phyloP scores from a whole-genome alignment of 2,113 vertebrate species.

The Thomomys bottae region DNA sequence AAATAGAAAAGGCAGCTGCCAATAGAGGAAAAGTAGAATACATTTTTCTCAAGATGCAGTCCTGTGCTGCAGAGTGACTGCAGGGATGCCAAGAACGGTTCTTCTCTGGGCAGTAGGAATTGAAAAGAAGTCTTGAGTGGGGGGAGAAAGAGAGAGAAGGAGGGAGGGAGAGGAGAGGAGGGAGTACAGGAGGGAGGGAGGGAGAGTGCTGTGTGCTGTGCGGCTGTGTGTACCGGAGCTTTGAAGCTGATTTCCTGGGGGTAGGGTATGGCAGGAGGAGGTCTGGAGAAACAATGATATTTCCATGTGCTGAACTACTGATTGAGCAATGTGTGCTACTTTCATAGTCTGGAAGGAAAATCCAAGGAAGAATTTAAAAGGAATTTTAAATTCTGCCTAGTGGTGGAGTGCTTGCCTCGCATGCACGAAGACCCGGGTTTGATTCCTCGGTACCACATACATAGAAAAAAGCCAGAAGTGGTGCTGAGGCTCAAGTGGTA shows the following conservation, averaged over 20 bases:
- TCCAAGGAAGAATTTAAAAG: neutral
- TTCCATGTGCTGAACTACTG: neutral
- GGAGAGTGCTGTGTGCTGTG: neutral
- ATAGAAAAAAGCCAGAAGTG: no score
- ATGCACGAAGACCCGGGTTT: no score
- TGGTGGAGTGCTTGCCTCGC: no score
- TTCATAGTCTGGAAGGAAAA: neutral
- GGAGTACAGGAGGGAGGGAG: no score
- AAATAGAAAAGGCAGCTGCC: rapidly evolving
- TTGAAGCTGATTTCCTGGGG: rapidly evolving
- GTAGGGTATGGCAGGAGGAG: rapidly evolving
- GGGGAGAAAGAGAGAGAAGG: no score
- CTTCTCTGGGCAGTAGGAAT: neutral
- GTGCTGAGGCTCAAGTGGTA: no score
- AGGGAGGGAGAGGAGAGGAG: no score
- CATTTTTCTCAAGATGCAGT: neutral
- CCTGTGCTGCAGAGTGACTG: rapidly evolving
- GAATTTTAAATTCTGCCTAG: no score
- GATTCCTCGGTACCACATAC: no score
- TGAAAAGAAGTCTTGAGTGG: neutral
- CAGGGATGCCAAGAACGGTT: rapidly evolving
- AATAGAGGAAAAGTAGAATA: rapidly evolving
- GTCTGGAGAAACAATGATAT: neutral
- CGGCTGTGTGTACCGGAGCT: neutral
- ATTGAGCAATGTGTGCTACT: neutral